phyloP scores from a whole-genome alignment of 2,113 vertebrate genomes.

The Calyptommatus sinebrachiatus region DNA sequence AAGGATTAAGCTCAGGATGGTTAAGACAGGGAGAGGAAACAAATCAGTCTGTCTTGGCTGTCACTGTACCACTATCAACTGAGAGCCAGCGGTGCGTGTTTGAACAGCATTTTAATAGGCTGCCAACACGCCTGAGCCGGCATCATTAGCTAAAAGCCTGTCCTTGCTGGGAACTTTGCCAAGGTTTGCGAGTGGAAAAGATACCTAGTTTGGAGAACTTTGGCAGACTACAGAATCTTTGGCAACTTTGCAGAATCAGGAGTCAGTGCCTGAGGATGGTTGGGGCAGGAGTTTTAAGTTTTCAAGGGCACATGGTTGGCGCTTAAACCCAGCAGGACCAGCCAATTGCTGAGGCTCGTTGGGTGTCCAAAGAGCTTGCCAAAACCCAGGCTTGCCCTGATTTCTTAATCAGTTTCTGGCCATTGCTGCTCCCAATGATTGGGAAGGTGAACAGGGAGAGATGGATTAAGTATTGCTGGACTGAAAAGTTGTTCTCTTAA shows the following conservation, averaged over 20 bases:
- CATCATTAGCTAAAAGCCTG: constrained; percentile 18
- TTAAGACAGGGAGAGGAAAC: background rate
- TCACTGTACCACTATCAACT: background rate
- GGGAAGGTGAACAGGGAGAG: background rate
- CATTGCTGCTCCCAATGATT: background rate
- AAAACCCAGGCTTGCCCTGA: background rate
- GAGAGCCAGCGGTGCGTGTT: constrained; percentile 1
- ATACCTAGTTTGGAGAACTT: background rate
- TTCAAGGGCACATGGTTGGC: background rate
- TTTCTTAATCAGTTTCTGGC: background rate
- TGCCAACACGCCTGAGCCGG: constrained; percentile 10
- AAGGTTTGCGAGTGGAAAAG: background rate
- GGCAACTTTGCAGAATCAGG: background rate
- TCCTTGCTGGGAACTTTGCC: constrained; percentile 10
- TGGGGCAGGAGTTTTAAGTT: background rate
- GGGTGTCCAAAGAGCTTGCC: background rate
- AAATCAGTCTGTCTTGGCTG: background rate
- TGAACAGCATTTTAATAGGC: constrained; percentile 6
- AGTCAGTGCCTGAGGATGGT: background rate
- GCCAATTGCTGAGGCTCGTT: too few relatives aligned
- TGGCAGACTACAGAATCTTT: too few relatives aligned
- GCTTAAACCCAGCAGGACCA: background rate
- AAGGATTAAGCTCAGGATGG: background rate
- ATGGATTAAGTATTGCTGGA: background rate
- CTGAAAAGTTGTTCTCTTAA: background rate